phyloP scores from a whole-genome alignment of 1,140 invertebrate genomes.

The Trypoxylus dichotomus region DNA sequence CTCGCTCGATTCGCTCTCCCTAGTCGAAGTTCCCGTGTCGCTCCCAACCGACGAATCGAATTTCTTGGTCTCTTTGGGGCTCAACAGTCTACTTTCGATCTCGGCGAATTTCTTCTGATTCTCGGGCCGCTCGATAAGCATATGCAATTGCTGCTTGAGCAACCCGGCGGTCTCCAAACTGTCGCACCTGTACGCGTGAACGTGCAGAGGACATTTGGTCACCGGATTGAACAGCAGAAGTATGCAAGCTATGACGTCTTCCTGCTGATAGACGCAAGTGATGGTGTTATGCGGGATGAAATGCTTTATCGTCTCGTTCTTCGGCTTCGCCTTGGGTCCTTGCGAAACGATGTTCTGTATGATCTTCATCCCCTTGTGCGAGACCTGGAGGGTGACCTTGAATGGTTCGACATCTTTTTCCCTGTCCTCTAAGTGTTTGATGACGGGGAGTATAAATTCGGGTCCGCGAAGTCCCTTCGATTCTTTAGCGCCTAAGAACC shows the following conservation, averaged over 20 bases:
- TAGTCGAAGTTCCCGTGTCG: constrained; percentile 70
- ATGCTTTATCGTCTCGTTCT: constrained; percentile 81
- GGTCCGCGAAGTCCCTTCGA: constrained; percentile 83
- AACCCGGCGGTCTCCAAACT: constrained; percentile 88
- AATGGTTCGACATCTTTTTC: constrained; percentile 86
- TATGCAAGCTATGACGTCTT: constrained; percentile 89
- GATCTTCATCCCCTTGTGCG: constrained; percentile 91
- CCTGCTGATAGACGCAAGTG: constrained; percentile 80
- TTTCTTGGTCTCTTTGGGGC: constrained; percentile 57
- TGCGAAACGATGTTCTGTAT: constrained; percentile 74
- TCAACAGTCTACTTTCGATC: constrained; percentile 64
- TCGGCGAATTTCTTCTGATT: constrained; percentile 84
- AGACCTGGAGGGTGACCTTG: constrained; percentile 87
- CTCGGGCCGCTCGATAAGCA: constrained; percentile 80
- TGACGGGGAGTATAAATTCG: constrained; percentile 79
- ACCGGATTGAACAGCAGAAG: constrained; percentile 88
- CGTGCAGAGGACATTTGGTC: constrained; percentile 83
- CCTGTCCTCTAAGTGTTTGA: constrained; percentile 80
- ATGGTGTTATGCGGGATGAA: constrained; percentile 93
- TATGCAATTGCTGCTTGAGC: constrained; percentile 78
- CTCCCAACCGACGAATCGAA: constrained; percentile 71
- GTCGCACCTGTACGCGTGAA: constrained; percentile 95
- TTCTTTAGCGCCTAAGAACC: constrained; percentile 96
- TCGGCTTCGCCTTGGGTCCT: constrained; percentile 60
- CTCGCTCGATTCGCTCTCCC: constrained; percentile 76